These are phyloP conservation scores for Pseudomyrmex pallidus DNA, from an alignment of 1,140 invertebrate genomes.

Conservation along the genomic window DNA sequence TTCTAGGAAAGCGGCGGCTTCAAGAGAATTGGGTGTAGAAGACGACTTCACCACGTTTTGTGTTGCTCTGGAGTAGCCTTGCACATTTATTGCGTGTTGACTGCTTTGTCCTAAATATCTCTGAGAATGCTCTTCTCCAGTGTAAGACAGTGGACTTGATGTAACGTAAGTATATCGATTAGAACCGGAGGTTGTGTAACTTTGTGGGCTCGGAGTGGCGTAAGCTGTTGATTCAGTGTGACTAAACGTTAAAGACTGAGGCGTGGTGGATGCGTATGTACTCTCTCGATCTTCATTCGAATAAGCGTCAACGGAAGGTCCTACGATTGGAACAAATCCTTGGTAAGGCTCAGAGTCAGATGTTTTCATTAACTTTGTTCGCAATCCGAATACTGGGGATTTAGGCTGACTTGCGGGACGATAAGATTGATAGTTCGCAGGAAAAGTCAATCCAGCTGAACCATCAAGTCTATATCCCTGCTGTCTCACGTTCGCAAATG, in stretches of 20 bases:
- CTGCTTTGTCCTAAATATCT: conserved; percentile 15
- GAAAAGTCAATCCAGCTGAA: not conserved
- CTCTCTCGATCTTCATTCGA: conserved; percentile 55
- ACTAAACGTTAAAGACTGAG: conserved; percentile 34
- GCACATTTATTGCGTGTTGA: conserved; percentile 14
- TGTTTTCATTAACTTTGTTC: conserved; percentile 77
- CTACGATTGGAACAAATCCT: conserved; percentile 58
- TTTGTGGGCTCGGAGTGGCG: conserved; percentile 18
- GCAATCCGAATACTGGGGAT: conserved; percentile 71
- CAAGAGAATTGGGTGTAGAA: conserved; percentile 7
- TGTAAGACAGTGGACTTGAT: conserved; percentile 24
- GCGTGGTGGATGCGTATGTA: conserved; percentile 21
- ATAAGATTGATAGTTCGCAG: not conserved
- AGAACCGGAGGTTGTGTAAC: conserved; percentile 19
- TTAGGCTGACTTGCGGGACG: conserved; percentile 25
- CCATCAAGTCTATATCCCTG: not conserved
- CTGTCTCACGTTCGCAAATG: not conserved
- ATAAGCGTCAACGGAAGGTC: conserved; percentile 50
- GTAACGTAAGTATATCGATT: conserved; percentile 39
- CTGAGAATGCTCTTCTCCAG: not conserved
- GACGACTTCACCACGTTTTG: conserved; percentile 18
- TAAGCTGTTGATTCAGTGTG: conserved; percentile 1
- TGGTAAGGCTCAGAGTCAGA: conserved; percentile 60
- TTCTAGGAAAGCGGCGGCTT: not conserved
- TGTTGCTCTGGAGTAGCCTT: not conserved